Percentiles rank a stretch among this genome's conserved stretches.
Conservation (phyloP, 2,797 vertebrate species). For the Myoxocephalus aenaeus region DNA sequence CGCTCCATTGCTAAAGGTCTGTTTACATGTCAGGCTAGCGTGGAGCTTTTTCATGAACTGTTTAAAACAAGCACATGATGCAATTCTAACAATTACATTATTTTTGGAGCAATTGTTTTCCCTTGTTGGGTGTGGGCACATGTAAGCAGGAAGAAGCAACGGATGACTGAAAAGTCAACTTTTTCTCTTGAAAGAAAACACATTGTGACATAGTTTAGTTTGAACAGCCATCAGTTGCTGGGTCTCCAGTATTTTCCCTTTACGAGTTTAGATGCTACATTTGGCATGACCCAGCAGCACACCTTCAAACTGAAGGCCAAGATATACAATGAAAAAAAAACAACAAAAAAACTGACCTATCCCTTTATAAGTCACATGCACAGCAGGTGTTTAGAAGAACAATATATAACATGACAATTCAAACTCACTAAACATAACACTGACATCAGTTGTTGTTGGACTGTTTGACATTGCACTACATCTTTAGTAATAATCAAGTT, state of each 20-base stretch:
- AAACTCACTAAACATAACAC: not conserved
- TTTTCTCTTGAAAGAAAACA: not conserved
- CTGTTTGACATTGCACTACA: not conserved
- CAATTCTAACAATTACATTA: not conserved
- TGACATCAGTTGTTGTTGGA: not conserved
- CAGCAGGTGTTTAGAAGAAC: not conserved
- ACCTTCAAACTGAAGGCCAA: not conserved
- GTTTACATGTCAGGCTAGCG: not conserved
- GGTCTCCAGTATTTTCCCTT: not conserved
- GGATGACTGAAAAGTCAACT: not conserved
- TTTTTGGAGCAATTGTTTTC: conserved; percentile 12
- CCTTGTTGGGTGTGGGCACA: not conserved
- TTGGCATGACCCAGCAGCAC: not conserved
- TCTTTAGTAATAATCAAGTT: not conserved
- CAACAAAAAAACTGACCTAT: not conserved
- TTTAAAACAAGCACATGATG: not conserved
- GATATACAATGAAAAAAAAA: not conserved
- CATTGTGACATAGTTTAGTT: not conserved
- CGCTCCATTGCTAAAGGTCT: not conserved
- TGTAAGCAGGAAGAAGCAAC: not conserved
- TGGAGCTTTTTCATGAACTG: not conserved
- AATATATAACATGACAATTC: not conserved
- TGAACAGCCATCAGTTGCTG: not conserved
- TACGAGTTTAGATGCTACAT: not conserved
- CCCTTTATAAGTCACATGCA: not conserved